A percentile compares a stretch with the other conserved stretches of the same genome.
phyloP scores from a whole-genome alignment of 2,888 invertebrate species.

The Crioceris asparagi region DNA sequence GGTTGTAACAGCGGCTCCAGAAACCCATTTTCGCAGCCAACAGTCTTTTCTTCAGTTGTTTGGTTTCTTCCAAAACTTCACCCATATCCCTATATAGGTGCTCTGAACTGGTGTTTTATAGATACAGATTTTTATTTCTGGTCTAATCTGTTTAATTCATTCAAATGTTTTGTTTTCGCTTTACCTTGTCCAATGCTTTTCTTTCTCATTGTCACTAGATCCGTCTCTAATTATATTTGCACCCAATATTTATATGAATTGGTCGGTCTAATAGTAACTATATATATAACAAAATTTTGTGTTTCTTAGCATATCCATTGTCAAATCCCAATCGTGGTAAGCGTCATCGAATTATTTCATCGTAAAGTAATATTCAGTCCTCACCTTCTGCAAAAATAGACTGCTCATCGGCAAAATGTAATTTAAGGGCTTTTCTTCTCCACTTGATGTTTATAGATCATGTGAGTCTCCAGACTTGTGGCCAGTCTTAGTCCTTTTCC shows the following conservation, averaged over 20 bases:
- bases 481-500: background rate
- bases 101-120: background rate
- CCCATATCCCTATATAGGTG: background rate
- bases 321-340: background rate
- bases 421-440: background rate
- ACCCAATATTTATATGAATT: background rate
- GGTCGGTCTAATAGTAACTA: background rate
- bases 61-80: background rate
- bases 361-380: background rate
- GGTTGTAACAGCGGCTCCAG: background rate
- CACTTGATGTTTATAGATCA: background rate
- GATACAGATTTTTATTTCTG: background rate
- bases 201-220: background rate
- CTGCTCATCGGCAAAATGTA: background rate
- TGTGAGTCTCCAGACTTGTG: too few species aligned
- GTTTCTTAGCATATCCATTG: background rate
- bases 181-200: background rate
- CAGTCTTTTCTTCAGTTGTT: background rate
- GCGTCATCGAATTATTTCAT: background rate
- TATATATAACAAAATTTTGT: background rate
- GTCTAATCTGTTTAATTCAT: background rate
- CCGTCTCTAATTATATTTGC: background rate
- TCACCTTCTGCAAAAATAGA: background rate
- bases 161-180: background rate
- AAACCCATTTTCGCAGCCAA: background rate